Evolutionary conservation across 2,888 invertebrate species (phyloP).

Genomic region (Papilio gigon): DNA sequence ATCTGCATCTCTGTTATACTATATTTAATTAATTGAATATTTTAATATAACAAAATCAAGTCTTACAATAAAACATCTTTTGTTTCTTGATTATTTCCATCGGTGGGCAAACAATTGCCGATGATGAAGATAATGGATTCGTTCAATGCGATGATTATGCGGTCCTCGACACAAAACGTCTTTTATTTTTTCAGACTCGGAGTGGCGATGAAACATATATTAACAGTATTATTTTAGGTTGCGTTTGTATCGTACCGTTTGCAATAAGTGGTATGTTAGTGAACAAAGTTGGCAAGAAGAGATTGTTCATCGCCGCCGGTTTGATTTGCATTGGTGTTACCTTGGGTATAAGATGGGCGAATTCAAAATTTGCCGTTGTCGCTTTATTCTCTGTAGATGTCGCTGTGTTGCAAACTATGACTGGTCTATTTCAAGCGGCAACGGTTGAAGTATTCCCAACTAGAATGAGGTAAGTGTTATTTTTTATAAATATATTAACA

Average conservation of each 20-base stretch:
- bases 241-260: slow-evolving; percentile 47
- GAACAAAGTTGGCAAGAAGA: slow-evolving; percentile 65
- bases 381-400: slow-evolving; percentile 56
- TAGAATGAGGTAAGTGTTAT: slow-evolving; percentile 55
- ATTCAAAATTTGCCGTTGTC: slow-evolving; percentile 56
- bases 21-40: no score
- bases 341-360: slow-evolving; percentile 57
- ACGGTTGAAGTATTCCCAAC: slow-evolving; percentile 65
- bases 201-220: slow-evolving; percentile 68
- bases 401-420: slow-evolving; percentile 56
- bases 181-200: slow-evolving; percentile 52
- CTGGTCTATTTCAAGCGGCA: slow-evolving; percentile 59
- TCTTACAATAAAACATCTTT: no score
- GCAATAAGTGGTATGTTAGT: slow-evolving; percentile 57
- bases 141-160: no score
- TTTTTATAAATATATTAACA: not conserved
- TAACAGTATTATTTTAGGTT: slow-evolving; percentile 67
- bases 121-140: no score
- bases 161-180: no score
- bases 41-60: no score
- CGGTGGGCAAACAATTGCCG: no score
- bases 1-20: no score
- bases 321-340: slow-evolving; percentile 50
- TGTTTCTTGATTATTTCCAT: no score
- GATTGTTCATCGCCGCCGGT: slow-evolving; percentile 52